Percentiles rank a stretch among this genome's conserved stretches.
Evolutionary conservation across 2,888 invertebrate genomes (phyloP).

Genomic region (Drosophila fulvimacula): DNA sequence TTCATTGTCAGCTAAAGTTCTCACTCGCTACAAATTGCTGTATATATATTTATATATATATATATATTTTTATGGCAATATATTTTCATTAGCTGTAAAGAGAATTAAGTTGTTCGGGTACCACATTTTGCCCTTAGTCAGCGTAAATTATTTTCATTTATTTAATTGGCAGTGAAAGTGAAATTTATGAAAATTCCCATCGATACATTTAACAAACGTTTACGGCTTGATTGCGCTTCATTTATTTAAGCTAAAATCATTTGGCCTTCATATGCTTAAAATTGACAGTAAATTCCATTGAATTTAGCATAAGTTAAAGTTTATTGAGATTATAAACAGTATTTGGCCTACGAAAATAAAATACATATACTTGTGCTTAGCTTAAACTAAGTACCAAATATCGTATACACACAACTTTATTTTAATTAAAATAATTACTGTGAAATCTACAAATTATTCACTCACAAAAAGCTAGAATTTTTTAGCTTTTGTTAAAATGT

Average conservation of each 20-base stretch:
- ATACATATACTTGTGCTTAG: background rate
- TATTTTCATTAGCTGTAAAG: conserved; percentile 65
- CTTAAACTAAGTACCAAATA: background rate
- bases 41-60: conserved; percentile 1
- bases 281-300: background rate
- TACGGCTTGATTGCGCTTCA: conserved; percentile 43
- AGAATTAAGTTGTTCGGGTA: conserved; percentile 56
- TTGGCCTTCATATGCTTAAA: conserved; percentile 1
- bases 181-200: conserved; percentile 59
- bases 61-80: conserved; percentile 52
- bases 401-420: background rate
- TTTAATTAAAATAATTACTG: background rate
- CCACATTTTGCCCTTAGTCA: conserved; percentile 54
- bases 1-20: conserved; percentile 22
- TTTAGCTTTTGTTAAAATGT: background rate
- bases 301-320: background rate
- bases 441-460: background rate
- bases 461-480: background rate
- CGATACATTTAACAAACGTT: conserved; percentile 47
- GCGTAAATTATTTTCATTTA: conserved; percentile 74
- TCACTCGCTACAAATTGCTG: background rate
- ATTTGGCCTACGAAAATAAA: background rate
- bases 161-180: conserved; percentile 65
- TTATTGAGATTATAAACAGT: background rate
- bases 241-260: conserved; percentile 29